Base-by-base conservation (phyloP, 2,797 vertebrate genomes). In the Cyprinella venusta region DNA sequence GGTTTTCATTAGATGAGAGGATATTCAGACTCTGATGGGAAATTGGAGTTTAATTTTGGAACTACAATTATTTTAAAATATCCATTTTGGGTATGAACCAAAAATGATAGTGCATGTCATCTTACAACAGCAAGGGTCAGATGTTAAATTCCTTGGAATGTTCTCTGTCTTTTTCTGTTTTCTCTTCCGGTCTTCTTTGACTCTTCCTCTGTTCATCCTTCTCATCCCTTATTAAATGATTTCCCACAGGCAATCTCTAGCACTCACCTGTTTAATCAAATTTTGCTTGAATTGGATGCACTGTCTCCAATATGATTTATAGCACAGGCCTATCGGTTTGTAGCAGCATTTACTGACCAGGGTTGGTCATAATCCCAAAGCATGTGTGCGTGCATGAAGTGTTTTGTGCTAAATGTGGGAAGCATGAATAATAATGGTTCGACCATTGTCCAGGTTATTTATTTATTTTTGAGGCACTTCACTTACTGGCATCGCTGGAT, bases 201-300 rank as follows among this genome's bases (percentile, higher is more conserved):
- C 48, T 79, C 67, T 56, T 50, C 86, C 65, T 85, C 67, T 68
- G 59, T 90, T 86, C 72, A 86, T 85, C 77, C 81, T 85, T 79
- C 89, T 85, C 85, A 86, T 90, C 85, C 88, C 82, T 87, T 85
- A 83, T 88, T 89, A 91, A 92, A 91, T 90, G 80, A 90, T 91
- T 91, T 92, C 90, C 86, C 89, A 81, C 42, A 82, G 81, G 81
- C 89, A 92, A 90, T 92, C 88, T 91, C 84, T 74, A 84, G 19
- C 61, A 79, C 88, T 92, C 89, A 91, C 90, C 90, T 92, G 89
- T 90, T 91, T 91, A 91, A 93, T 92, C 90, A 90, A 86, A 91
- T 91, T 82, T 87, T 78, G 84, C 88, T 86, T 67, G 48, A 80
- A 86, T 89, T 89, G 89, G 82, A 86, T 84, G 88, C 84, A 83